phyloP scores from a whole-genome alignment of 2,888 invertebrate species.

The Liodrosophila aerea region DNA sequence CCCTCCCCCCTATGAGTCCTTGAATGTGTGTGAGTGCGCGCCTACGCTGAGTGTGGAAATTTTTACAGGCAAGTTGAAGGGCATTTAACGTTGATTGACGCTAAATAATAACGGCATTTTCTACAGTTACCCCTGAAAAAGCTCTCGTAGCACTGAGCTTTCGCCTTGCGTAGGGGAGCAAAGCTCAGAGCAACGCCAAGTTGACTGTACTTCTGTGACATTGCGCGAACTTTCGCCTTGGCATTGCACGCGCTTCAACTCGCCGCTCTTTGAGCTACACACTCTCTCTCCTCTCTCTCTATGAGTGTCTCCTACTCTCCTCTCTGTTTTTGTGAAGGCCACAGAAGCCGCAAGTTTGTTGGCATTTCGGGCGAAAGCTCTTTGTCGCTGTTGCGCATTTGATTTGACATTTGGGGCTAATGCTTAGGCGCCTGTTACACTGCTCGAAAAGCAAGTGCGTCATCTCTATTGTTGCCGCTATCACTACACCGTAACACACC shows the following conservation, averaged over 20 bases:
- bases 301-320: conserved; percentile 19
- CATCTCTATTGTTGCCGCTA: conserved; percentile 57
- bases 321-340: conserved; percentile 45
- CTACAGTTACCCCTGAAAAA: conserved; percentile 37
- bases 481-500: conserved; percentile 13
- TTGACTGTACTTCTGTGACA: conserved; percentile 73
- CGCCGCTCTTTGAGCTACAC: conserved; percentile 13
- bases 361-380: conserved; percentile 31
- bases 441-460: conserved; percentile 56
- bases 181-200: conserved; percentile 39
- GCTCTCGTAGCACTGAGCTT: conserved; percentile 15
- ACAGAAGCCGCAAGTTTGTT: conserved; percentile 32
- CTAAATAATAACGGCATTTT: conserved; percentile 54
- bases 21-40: conserved; percentile 55
- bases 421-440: conserved; percentile 31
- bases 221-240: conserved; percentile 70
- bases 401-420: conserved; percentile 13
- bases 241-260: conserved; percentile 75
- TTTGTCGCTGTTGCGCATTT: conserved; percentile 53
- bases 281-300: conserved; percentile 17
- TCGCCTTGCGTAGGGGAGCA: conserved; percentile 28
- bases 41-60: conserved; percentile 54
- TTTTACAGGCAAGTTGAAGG: conserved; percentile 31
- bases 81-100: conserved; percentile 57
- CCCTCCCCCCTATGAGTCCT: conserved; percentile 56